These are phyloP conservation scores for Imbricaverruca yamaguchii DNA, from an alignment of 2,888 invertebrate species.

Conservation along the genomic window DNA sequence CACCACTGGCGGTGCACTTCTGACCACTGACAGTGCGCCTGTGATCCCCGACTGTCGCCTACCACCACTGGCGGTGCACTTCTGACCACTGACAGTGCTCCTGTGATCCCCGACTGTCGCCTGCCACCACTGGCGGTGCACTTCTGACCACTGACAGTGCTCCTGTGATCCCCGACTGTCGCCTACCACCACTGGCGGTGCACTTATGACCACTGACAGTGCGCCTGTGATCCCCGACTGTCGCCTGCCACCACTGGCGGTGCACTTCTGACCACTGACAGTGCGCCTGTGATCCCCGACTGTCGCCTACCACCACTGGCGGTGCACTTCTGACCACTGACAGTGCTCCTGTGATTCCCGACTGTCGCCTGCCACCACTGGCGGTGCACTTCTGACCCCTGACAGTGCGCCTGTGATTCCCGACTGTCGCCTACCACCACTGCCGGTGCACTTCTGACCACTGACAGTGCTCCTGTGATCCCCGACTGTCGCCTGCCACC, in stretches of 20 bases:
- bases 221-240: not conserved
- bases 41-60: not conserved
- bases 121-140: not conserved
- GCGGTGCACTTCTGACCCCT: not conserved
- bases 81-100: not conserved
- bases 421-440: not conserved
- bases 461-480: not conserved
- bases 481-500: not conserved
- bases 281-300: not conserved
- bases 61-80: not conserved
- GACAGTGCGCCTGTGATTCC: not conserved
- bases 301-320: not conserved
- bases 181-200: not conserved
- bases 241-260: not conserved
- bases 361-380: not conserved
- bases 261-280: not conserved
- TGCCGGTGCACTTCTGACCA: not conserved
- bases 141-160: not conserved
- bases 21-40: not conserved
- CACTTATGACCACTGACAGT: not conserved
- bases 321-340: not conserved
- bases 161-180: not conserved
- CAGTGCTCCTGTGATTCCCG: not conserved
- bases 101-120: not conserved
- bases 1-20: not conserved